These are phyloP conservation scores for Halisarca cf. caerulea DNA, from an alignment of 37 sponge, comb jelly and placozoan genomes.

Conservation along the genomic window DNA sequence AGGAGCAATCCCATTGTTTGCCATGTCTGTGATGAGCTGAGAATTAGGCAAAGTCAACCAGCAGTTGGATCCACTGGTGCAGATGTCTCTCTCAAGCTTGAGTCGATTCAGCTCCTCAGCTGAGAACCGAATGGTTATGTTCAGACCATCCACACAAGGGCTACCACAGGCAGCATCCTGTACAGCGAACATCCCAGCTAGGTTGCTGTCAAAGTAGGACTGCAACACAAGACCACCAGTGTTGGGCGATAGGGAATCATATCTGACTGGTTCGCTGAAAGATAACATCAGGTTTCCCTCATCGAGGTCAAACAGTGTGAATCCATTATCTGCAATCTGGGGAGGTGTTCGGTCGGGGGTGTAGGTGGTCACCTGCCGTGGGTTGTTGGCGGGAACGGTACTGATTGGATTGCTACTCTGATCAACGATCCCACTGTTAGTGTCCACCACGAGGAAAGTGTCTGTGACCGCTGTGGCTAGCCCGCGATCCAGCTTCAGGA, in stretches of 20 bases:
- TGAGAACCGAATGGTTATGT: slow-evolving; percentile 55
- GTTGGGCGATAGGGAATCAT: slow-evolving; percentile 10
- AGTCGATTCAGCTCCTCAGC: slow-evolving; percentile 61
- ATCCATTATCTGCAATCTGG: slow-evolving; percentile 47
- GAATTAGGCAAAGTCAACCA: slow-evolving; percentile 71
- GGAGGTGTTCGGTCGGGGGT: slow-evolving; percentile 58
- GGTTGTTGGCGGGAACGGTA: neutral
- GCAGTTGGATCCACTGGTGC: slow-evolving; percentile 71
- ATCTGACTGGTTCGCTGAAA: slow-evolving; percentile 74
- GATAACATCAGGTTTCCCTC: slow-evolving; percentile 52
- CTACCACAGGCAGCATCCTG: slow-evolving; percentile 17
- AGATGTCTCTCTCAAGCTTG: slow-evolving; percentile 61
- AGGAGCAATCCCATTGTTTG: slow-evolving; percentile 52
- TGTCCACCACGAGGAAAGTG: slow-evolving; percentile 20
- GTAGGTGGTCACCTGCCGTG: slow-evolving; percentile 9
- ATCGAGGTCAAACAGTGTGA: slow-evolving; percentile 67
- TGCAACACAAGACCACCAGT: slow-evolving; percentile 58
- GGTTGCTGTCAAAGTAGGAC: slow-evolving; percentile 28
- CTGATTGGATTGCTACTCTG: neutral
- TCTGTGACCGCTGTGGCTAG: slow-evolving; percentile 35
- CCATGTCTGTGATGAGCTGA: slow-evolving; percentile 73
- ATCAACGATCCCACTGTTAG: slow-evolving; percentile 29
- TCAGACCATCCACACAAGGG: slow-evolving; percentile 53
- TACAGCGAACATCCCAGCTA: slow-evolving; percentile 35
- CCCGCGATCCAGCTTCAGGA: slow-evolving; percentile 41